Evolutionary conservation across 2,888 invertebrate genomes (phyloP).

Genomic region (Drosophila crucigera): DNA sequence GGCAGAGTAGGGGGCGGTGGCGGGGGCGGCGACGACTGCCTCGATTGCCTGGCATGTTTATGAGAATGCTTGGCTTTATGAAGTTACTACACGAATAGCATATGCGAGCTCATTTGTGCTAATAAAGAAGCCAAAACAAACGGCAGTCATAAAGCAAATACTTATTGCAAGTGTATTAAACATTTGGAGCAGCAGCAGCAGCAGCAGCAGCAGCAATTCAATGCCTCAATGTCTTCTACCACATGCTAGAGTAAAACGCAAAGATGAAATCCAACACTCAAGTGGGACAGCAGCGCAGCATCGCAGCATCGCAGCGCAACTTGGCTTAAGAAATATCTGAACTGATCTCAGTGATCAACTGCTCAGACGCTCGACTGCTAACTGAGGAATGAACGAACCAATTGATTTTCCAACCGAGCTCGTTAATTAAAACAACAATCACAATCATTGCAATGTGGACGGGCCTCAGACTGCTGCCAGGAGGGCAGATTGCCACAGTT

Average conservation of each 20-base stretch:
- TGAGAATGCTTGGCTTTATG: conserved; percentile 60
- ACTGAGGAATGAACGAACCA: conserved; percentile 42
- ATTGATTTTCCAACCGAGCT: conserved; percentile 63
- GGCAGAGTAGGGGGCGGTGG: not conserved
- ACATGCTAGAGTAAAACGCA: conserved; percentile 24
- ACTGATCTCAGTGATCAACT: not conserved
- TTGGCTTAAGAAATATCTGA: conserved; percentile 37
- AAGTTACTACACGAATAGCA: conserved; percentile 46
- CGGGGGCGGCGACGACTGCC: not conserved
- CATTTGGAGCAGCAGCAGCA: conserved; percentile 44
- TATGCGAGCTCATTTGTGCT: conserved; percentile 60
- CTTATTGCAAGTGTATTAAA: conserved; percentile 56
- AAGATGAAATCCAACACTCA: conserved; percentile 64
- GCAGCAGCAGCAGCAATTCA: conserved; percentile 38
- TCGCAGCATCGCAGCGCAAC: conserved; percentile 14
- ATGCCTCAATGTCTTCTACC: conserved; percentile 57
- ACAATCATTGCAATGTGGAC: conserved; percentile 39
- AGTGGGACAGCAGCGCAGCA: conserved; percentile 41
- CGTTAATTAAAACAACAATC: conserved; percentile 77
- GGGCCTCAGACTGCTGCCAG: conserved; percentile 22
- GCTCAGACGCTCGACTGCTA: not conserved
- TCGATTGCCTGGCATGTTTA: conserved; percentile 32
- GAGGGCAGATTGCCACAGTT: conserved; percentile 34
- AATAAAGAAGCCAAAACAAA: conserved; percentile 62
- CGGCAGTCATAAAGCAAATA: conserved; percentile 55